Conservation (phyloP, 2,113 vertebrate species). For the Prionailurus viverrinus region DNA sequence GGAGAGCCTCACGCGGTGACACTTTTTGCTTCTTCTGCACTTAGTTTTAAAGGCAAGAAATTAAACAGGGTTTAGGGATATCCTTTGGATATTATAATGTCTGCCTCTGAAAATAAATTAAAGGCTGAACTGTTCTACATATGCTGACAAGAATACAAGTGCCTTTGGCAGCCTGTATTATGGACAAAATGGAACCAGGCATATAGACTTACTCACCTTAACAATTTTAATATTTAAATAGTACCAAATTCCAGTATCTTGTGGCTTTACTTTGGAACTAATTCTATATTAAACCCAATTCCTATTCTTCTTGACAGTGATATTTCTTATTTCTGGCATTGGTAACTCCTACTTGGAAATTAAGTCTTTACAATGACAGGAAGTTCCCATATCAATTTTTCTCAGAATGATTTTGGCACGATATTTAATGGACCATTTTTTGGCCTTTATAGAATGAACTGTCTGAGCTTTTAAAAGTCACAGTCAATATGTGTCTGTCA, state of each 20-base stretch:
- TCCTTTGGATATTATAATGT: background rate
- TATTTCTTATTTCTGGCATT: conserved; percentile 16
- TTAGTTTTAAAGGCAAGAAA: background rate
- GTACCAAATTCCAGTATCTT: background rate
- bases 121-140: background rate
- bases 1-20: background rate
- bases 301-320: background rate
- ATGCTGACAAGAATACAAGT: background rate
- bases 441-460: conserved; percentile 56
- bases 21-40: background rate
- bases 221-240: background rate
- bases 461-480: conserved; percentile 59
- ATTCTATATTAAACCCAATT: background rate
- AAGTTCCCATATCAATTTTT: conserved; percentile 54
- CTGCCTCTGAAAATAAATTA: background rate
- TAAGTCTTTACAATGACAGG: conserved; percentile 55
- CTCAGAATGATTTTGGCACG: conserved; percentile 64
- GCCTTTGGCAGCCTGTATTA: background rate
- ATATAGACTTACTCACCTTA: background rate
- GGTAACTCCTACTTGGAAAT: conserved; percentile 44
- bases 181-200: background rate
- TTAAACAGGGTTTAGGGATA: background rate
- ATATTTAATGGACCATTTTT: conserved; percentile 61
- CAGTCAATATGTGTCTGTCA: conserved; percentile 49
- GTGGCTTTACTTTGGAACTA: background rate